phyloP scores from a whole-genome alignment of 1,140 invertebrate species.

The Oryctes rhinoceros region DNA sequence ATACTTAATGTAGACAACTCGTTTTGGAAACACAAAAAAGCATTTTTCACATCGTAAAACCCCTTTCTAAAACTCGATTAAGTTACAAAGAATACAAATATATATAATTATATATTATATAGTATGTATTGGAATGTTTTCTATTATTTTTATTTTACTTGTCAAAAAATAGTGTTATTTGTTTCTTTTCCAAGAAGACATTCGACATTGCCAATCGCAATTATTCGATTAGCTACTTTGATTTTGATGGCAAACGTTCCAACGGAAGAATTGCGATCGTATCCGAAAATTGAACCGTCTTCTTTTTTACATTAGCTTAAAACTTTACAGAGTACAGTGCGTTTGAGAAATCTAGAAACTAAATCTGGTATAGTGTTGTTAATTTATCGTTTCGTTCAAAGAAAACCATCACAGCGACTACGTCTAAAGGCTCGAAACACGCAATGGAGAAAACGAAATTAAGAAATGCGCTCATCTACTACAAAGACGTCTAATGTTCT shows the following conservation, averaged over 20 bases:
- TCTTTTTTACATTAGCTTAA: conserved; percentile 29
- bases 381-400: conserved; percentile 27
- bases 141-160: conserved; percentile 47
- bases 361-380: conserved; percentile 41
- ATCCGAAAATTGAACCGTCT: conserved; percentile 19
- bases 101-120: conserved; percentile 40
- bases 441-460: conserved; percentile 49
- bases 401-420: conserved; percentile 54
- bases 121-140: conserved; percentile 47
- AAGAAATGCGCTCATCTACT: conserved; percentile 24
- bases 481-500: conserved; percentile 37
- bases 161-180: conserved; percentile 55
- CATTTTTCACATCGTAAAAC: conserved; percentile 40
- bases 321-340: conserved; percentile 35
- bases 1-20: conserved; percentile 41
- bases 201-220: not conserved
- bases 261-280: conserved; percentile 24
- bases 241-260: conserved; percentile 20
- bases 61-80: conserved; percentile 34
- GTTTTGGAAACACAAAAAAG: conserved; percentile 56
- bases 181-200: conserved; percentile 36
- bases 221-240: conserved; percentile 26
- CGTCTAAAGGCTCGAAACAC: conserved; percentile 51
- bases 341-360: conserved; percentile 6
- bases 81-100: conserved; percentile 52